Evolutionary conservation across 2,113 vertebrate species (phyloP), one percentile per base, ranked within the genome.

Genomic region (Ploceus nigricollis): DNA sequence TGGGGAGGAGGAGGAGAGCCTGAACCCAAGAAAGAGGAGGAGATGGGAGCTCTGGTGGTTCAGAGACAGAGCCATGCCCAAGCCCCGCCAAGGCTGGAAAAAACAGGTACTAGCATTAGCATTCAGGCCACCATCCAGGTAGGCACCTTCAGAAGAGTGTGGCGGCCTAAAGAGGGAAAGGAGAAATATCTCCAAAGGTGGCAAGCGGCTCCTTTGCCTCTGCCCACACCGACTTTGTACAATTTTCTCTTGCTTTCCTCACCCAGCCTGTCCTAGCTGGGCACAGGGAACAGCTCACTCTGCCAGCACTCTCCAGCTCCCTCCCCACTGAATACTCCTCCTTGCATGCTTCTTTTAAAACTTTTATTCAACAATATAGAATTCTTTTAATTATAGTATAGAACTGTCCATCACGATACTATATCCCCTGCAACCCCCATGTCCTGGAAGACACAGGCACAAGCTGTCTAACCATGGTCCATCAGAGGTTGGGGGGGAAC

Each of bases 301-400:
- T 64, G 63, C 73, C 60, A 80, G 50, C 35, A 22, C 21, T 58
- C 71, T 72, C 22, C 82, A 28, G 81, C 78, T 96, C 86, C 68
- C 84, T 96, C 58, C 82, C 82, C 57, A 96, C 92, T 80, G 65
- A 98, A 97, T 77, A 97, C 95, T 97, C 91, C 94, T 97, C 96
- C 89, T 80, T 75, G 23, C 91, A 44, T 44, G 17, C 70, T 98
- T 98, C 92, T 97, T 98, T 98, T 97, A 98, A 98, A 98, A 97
- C 90, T 97, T 98, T 98, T 98, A 98, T 98, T 98, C 97, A 98
- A 97, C 96, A 98, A 98, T 97, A 98, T 97, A 98, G 96, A 98
- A 95, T 97, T 97, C 22, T 97, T 96, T 97, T 94, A 94, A 92
- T 97, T 95, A 95, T 95, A 94, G 95, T 96, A 96, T 93, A 94